A percentile compares a stretch with the other conserved stretches of the same genome.
Conservation (phyloP, 2,888 invertebrate genomes). For the Eremobia ochroleuca region DNA sequence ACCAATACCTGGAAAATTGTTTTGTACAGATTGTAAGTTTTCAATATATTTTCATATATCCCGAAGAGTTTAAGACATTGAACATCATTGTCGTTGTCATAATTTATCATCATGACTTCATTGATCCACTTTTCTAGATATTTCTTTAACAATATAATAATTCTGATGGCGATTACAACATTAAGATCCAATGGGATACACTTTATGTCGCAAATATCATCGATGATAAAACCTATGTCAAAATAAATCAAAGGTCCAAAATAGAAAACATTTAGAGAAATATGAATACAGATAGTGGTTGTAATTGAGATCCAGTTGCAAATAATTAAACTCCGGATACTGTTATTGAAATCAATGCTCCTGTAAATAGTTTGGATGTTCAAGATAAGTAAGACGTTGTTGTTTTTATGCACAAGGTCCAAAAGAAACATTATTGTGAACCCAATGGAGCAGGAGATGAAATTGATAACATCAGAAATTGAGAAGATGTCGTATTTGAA, state of each 20-base stretch:
- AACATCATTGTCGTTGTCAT: neutral
- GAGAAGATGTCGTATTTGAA: conserved; percentile 22
- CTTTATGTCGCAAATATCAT: conserved; percentile 14
- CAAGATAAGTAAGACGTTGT: conserved; percentile 19
- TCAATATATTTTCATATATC: conserved; percentile 3
- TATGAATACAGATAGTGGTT: neutral
- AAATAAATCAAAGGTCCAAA: neutral
- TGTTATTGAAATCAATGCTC: neutral
- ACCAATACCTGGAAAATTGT: conserved; percentile 8
- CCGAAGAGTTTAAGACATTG: neutral
- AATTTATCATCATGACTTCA: neutral
- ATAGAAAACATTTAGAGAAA: neutral
- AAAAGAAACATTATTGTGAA: conserved; percentile 7
- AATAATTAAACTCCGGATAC: neutral
- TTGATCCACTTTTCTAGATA: conserved; percentile 18
- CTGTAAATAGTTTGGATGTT: conserved; percentile 24
- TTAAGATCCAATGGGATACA: conserved; percentile 33
- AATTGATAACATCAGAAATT: conserved; percentile 1
- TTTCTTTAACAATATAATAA: conserved; percentile 3
- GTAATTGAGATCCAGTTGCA: conserved; percentile 20
- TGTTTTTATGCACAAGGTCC: conserved; percentile 17
- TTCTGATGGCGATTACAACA: conserved; percentile 18
- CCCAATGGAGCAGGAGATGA: neutral
- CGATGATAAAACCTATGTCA: neutral
- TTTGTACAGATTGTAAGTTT: conserved; percentile 5